Base-by-base conservation (phyloP, 1,140 invertebrate genomes). In the Schlechtendalia chinensis region DNA sequence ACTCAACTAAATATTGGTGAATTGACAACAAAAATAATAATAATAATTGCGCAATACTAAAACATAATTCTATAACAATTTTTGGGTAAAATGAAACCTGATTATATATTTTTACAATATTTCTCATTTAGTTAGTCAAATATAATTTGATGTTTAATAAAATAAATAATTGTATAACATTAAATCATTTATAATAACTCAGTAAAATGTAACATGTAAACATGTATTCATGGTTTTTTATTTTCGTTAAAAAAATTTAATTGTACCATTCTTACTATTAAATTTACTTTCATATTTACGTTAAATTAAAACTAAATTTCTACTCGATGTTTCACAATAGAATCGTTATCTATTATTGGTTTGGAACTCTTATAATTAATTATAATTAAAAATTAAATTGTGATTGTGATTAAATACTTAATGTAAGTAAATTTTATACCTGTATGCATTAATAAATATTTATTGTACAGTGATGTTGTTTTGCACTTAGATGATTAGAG, bases 381-480 rank as follows among this genome's bases (percentile, higher is more conserved):
- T 54, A 29, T 29, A 54, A 72, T 72, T 56, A 75, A 39, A 4
- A 58, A 58, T 75, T 39, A 75, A 75, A 58, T 56, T 77, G 29
- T 77, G 32, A 77, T 77, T 77, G 72, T 77, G 54, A 77, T 77
- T 77, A 77, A 56, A 58, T 77, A 58, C 54, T 59, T 77, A 77
- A 77, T 59, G 11, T 59, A 77, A 77, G 54, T 77, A 45, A 58
- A 77, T 77, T 77, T 77, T 77, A 77, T 77, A 77, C 54, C n/a
- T 77, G 72, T 77, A 56, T 39, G 32, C n/a, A 45, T 77, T 59
- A 77, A 77, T 39, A 77, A 77, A 77, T 77, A 59, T 77, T n/a
- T 27, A 77, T 77, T 77, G 69, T 72, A 72, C 24, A 72, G 17
- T 72, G 53, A 72, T 54, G 16, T 54, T 72, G 24, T 72, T 72